phyloP scores from a whole-genome alignment of 1,140 invertebrate species.

The Plectus sambesii region DNA sequence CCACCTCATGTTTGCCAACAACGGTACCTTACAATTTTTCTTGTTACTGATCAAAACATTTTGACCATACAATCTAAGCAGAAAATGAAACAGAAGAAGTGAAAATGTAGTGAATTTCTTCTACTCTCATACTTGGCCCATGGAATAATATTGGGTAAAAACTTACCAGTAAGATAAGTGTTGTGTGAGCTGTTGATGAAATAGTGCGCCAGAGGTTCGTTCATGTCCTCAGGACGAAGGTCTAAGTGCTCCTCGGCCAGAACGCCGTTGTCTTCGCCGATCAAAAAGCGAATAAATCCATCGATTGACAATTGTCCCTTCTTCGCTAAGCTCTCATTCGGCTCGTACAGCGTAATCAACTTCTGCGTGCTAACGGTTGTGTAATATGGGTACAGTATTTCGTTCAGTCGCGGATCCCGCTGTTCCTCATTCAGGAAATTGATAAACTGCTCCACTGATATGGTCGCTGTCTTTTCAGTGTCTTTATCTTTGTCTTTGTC shows the following conservation, averaged over 20 bases:
- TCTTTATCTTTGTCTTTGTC: no score
- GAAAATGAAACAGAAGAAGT: no score
- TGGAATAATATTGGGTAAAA: constrained; percentile 1
- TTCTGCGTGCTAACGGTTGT: constrained; percentile 79
- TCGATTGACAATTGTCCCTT: constrained; percentile 60
- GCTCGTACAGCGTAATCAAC: constrained; percentile 83
- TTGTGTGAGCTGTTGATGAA: constrained; percentile 99
- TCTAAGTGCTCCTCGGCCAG: constrained; percentile 87
- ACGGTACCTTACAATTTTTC: no score
- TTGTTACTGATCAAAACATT: no score
- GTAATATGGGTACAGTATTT: constrained; percentile 91
- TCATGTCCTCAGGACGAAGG: constrained; percentile 83
- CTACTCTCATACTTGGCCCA: no score
- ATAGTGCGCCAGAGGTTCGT: constrained; percentile 87
- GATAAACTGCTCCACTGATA: no score
- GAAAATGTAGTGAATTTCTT: no score
- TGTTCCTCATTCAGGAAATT: constrained; percentile 61
- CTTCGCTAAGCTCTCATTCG: constrained; percentile 61
- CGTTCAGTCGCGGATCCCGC: constrained; percentile 88
- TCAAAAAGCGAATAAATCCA: constrained; percentile 84
- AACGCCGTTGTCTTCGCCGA: constrained; percentile 95
- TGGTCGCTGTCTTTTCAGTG: no score
- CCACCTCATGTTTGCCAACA: constrained; percentile 2
- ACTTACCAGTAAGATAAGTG: constrained; percentile 79
- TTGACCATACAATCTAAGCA: no score